Evolutionary conservation across 2,113 vertebrate genomes (phyloP), one percentile per base, ranked within the genome.

Genomic region (rabbit (Oryctolagus cuniculus)): DNA sequence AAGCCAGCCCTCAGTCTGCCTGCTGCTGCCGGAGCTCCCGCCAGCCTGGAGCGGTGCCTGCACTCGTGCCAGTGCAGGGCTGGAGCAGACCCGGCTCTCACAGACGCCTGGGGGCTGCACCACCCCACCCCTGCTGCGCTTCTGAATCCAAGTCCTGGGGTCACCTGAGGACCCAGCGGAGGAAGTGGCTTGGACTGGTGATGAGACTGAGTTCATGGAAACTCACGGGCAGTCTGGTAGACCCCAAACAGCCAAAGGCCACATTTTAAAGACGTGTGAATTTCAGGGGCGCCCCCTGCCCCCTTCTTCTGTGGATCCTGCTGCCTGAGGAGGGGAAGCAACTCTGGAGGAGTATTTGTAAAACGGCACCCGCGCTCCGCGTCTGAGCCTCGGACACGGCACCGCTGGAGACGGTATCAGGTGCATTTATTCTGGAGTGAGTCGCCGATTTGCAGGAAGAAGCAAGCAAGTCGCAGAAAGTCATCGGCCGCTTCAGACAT

Each of bases 91-190:
- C 58, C 84, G 10, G 67, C 31, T 29, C 6, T 2, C 2, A 27
- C 34, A 69, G 78, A 19, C 11, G 24, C 36, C 87, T 51, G 44
- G 25, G 69, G 61, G 29, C 72, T n/a, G 70, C 6, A 63, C n/a
- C 24, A 1, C 58, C n/a, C n/a, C 36, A 0, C 6, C 58, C 1
- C 38, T 55, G 2, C 21, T 1, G 31, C 21, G 38, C 87, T 86
- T 27, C 29, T 27, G 58, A 85, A 63, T 82, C 81, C 70, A 53
- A 69, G 12, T 24, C 11, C 53, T 38, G 12, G 38, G 85, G 82
- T 92, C 79, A 75, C 77, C 61, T 17, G 22, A 94, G 93, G 88
- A 72, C 58, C 78, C 69, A 69, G 27, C 31, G 66, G 21, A 88
- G 81, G 79, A 90, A 44, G 24, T 81, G 85, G 61, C 58, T 70